Evolutionary conservation across 2,113 vertebrate genomes (phyloP), one percentile per base, ranked within the genome.

Genomic region (Burhinus oedicnemus): DNA sequence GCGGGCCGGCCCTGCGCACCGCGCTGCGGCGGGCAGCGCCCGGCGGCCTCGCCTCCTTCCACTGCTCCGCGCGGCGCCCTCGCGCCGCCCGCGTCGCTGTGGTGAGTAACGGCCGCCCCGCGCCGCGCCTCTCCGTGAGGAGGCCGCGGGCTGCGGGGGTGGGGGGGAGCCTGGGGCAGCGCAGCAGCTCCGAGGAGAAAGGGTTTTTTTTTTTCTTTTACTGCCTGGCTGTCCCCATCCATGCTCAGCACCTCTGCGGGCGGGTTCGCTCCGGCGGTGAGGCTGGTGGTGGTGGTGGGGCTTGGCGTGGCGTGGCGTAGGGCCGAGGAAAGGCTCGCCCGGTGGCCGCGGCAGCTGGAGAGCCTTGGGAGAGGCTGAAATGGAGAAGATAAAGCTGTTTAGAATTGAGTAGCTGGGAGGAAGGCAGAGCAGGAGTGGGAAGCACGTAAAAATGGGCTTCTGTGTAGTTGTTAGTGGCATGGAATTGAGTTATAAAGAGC

Each of bases 31-130:
- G 75, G 57, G 69, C 45, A 4, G 49, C 26, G 29, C 58, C 65
- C 23, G n/a, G 26, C 20, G 72, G 54, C 61, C 29, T 76, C 12
- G 93, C 96, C 20, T 34, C 96, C n/a, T 58, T 98, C 6, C 98
- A 98, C 61, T 19, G 49, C 77, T 97, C 98, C 11, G 90, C 93
- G 29, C 72, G 32, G 49, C 86, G 88, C 15, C 83, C 42, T 40
- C 89, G 45, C 8, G 47, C 54, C 18, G 76, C 98, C 60, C 97
- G 77, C 30, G 98, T 98, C 15, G 98, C 98, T 6, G 93, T 98
- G 97, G 98, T 98, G 95, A 97, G 98, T 93, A 19, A 32, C 9
- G 69, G 79, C 42, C 22, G 60, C 32, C n/a, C n/a, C n/a, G n/a
- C n/a, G 26, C 36, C 42, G 60, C 21, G 36, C 44, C 16, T 27